Percentiles rank a stretch among this genome's conserved stretches.
phyloP scores from a whole-genome alignment of 2,888 invertebrate species.

The Choristoneura rosaceana region DNA sequence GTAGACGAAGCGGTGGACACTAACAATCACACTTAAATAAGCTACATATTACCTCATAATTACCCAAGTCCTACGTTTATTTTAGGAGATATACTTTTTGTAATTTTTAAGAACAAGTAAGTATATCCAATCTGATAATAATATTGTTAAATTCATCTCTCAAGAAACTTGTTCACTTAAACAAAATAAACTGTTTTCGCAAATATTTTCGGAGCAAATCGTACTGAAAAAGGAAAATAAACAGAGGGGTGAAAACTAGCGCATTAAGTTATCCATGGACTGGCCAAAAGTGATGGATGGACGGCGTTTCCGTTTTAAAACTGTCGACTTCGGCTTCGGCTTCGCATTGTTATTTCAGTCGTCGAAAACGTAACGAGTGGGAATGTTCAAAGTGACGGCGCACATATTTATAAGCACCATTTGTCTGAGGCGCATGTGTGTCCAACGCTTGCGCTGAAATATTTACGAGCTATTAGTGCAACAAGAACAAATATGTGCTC shows the following conservation, averaged over 20 bases:
- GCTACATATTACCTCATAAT: no score
- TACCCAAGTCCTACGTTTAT: no score
- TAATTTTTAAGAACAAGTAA: not conserved
- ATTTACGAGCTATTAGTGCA: conserved; percentile 83
- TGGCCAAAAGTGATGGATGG: conserved; percentile 75
- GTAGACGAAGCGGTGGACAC: no score
- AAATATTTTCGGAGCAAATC: conserved; percentile 5
- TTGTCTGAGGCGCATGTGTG: conserved; percentile 77
- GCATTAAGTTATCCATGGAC: conserved; percentile 58
- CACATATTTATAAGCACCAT: conserved; percentile 78
- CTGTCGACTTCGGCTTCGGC: conserved; percentile 59
- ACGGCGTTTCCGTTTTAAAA: conserved; percentile 71
- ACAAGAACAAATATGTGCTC: conserved; percentile 68
- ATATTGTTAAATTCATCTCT: not conserved
- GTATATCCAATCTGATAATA: not conserved
- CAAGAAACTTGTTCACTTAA: conserved; percentile 15
- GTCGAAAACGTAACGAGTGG: conserved; percentile 76
- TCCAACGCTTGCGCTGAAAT: conserved; percentile 73
- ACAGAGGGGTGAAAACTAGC: conserved; percentile 39
- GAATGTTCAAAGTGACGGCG: conserved; percentile 75
- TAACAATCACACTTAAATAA: no score
- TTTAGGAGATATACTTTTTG: no score
- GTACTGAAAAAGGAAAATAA: conserved; percentile 34
- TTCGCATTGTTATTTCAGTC: conserved; percentile 82
- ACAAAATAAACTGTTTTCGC: not conserved